These are phyloP conservation scores for Neoascia interrupta DNA, from an alignment of 2,888 invertebrate genomes.

Conservation along the genomic window DNA sequence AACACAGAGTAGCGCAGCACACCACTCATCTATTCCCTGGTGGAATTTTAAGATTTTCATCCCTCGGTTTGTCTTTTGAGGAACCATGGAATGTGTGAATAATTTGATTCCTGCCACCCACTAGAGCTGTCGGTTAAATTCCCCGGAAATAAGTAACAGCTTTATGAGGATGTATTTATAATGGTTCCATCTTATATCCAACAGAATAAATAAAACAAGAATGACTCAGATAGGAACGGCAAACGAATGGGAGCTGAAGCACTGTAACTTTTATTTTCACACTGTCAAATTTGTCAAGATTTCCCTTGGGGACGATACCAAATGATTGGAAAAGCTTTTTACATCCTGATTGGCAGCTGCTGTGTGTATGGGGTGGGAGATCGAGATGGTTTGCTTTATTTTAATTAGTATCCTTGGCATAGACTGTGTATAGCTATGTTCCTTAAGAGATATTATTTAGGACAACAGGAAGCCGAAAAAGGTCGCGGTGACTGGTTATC, in stretches of 20 bases:
- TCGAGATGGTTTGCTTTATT: neutral
- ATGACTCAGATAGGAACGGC: neutral
- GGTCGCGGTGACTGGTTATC: too few relatives aligned
- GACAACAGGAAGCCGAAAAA: too few relatives aligned
- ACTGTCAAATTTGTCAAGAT: slow-evolving; percentile 37
- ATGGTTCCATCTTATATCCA: slow-evolving; percentile 30
- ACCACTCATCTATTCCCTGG: slow-evolving; percentile 53
- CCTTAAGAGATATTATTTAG: too few relatives aligned
- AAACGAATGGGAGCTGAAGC: neutral
- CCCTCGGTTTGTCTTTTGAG: slow-evolving; percentile 38
- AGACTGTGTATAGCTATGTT: too few relatives aligned
- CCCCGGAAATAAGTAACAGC: slow-evolving; percentile 63
- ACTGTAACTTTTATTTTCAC: slow-evolving; percentile 19
- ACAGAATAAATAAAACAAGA: slow-evolving; percentile 22
- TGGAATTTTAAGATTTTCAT: slow-evolving; percentile 58
- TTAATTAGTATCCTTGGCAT: slow-evolving; percentile 31
- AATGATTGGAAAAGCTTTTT: slow-evolving; percentile 37
- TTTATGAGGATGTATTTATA: slow-evolving; percentile 62
- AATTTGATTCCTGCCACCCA: slow-evolving; percentile 58
- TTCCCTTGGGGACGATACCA: slow-evolving; percentile 2
- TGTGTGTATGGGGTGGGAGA: neutral
- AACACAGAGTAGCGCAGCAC: neutral
- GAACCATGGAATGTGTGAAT: slow-evolving; percentile 46
- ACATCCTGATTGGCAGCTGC: neutral
- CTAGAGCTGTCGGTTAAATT: slow-evolving; percentile 61